Evolutionary conservation across 2,113 vertebrate species (phyloP).

Genomic region (Actenoides lindsayi): DNA sequence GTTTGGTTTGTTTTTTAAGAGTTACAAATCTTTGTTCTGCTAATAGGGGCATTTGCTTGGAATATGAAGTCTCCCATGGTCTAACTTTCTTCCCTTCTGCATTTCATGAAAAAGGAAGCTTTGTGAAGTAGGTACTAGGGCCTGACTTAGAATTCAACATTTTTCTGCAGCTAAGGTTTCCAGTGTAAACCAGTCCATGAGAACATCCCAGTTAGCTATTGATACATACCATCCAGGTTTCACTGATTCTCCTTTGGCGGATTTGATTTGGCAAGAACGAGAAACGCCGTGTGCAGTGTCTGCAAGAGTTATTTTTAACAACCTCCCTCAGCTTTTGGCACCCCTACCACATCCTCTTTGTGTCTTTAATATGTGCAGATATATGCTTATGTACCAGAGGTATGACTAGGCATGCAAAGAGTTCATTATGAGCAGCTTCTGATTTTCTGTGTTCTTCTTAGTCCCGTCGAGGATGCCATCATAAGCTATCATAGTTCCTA

Average conservation of each 20-base stretch:
- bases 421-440: constrained; percentile 36
- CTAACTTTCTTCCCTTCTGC: not conserved
- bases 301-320: not conserved
- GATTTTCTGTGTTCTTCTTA: not conserved
- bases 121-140: not conserved
- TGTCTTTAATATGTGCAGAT: constrained; percentile 25
- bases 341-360: not conserved
- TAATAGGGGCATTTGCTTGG: not conserved
- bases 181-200: not conserved
- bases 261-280: not conserved
- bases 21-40: not conserved
- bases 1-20: not conserved
- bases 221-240: not conserved
- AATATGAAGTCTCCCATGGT: not conserved
- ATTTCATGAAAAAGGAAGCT: not conserved
- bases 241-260: not conserved
- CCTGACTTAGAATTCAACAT: not conserved
- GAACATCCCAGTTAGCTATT: not conserved
- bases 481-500: not conserved
- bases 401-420: not conserved
- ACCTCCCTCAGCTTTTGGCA: not conserved
- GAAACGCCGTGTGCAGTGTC: not conserved
- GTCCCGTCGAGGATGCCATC: not conserved
- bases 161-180: not conserved
- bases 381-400: not conserved